Conservation (phyloP, 2,888 invertebrate species). For the Alcis repandata region DNA sequence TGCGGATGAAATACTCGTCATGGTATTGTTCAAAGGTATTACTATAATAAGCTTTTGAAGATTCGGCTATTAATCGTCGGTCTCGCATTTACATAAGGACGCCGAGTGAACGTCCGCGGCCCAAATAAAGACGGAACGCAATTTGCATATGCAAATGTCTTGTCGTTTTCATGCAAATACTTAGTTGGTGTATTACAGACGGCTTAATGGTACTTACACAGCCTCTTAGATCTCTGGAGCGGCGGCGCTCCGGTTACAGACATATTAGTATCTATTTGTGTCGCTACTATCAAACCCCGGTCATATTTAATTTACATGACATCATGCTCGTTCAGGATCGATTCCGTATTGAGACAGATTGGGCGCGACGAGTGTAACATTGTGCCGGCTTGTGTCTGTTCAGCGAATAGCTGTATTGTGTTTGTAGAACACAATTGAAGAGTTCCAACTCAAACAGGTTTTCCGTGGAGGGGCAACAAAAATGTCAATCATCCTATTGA, state of each 20-base stretch:
- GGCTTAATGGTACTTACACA: conserved; percentile 79
- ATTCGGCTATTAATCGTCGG: conserved; percentile 63
- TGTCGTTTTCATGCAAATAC: conserved; percentile 83
- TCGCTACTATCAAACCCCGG: conserved; percentile 55
- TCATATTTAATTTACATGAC: conserved; percentile 57
- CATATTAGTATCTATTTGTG: conserved; percentile 62
- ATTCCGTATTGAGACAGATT: conserved; percentile 35
- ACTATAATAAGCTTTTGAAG: conserved; percentile 60
- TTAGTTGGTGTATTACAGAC: conserved; percentile 80
- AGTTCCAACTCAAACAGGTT: conserved; percentile 56
- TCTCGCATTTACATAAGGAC: conserved; percentile 75
- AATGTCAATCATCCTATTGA: conserved; percentile 67
- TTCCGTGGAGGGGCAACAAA: conserved; percentile 52
- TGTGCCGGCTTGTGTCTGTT: conserved; percentile 40
- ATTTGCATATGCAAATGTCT: conserved; percentile 85
- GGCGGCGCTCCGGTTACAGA: conserved; percentile 48
- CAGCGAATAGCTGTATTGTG: conserved; percentile 38
- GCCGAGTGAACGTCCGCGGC: conserved; percentile 71
- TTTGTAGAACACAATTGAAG: conserved; percentile 46
- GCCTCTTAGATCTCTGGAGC: conserved; percentile 64
- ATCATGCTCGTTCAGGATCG: conserved; percentile 43
- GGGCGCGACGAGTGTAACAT: conserved; percentile 26
- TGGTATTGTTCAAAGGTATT: conserved; percentile 58
- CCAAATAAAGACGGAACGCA: conserved; percentile 81
- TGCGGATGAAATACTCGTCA: conserved; percentile 56